Base-by-base conservation (phyloP, 2,797 vertebrate genomes). In the Muraenolepis orangiensis region DNA sequence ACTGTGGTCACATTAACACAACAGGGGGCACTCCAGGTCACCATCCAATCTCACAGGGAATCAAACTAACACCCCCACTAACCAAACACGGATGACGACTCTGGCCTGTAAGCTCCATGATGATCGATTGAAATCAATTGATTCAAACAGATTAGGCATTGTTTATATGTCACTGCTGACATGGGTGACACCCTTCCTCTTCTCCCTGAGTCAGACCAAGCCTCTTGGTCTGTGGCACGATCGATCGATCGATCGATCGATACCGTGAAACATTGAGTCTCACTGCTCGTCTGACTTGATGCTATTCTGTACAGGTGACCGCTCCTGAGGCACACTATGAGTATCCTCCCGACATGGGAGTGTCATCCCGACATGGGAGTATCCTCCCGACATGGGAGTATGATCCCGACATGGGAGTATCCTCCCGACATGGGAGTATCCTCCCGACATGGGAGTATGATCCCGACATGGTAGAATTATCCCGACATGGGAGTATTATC, bases 121-220 rank as follows among this genome's bases (percentile, higher is more conserved):
- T 64, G n/a, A n/a, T 34, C 12, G 57, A 64, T 26, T 64, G 3
- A 3, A 11, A 64, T 64, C 10, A 64, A 64, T 64, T 13, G 57
- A 26, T 64, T 23, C 23, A 26, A 64, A 64, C 12, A 1, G 20
- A 57, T 57, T 57, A 1, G 20, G 13, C 32, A 34, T 34, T 34
- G 70, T 72, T 69, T 14, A 23, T 13, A 72, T 71, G 20, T 16
- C 12, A 64, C 38, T 67, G 36, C 70, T 72, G 5, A 36, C 78
- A 78, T 26, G 78, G 81, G 75, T 80, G 74, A 78, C 84, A 86
- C 81, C 85, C 82, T 79, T 78, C 57, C 31, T n/a, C 75, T 70
- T n/a, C 30, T 64, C 74, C 66, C 73, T 26, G 77, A 82, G 78
- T 64, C 57, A 64, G 57, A 64, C 80, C 72, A 68, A 46, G 70